These are phyloP conservation scores for Cottoperca gobio DNA, from an alignment of 2,797 vertebrate species.

Conservation along the genomic window DNA sequence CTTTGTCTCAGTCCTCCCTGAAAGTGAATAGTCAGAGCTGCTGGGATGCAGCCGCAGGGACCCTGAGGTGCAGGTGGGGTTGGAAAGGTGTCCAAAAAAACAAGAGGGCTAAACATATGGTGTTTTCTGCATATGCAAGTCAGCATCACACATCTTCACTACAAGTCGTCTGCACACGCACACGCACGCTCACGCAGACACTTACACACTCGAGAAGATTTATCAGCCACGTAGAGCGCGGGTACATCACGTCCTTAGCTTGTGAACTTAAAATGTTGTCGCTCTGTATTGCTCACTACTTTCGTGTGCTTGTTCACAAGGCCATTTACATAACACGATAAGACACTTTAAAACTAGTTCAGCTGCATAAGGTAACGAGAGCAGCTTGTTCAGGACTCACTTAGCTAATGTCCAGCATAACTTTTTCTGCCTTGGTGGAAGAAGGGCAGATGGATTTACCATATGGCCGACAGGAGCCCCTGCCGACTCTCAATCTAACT, in stretches of 20 bases:
- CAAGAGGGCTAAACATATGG: slow-evolving; percentile 62
- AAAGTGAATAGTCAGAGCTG: slow-evolving; percentile 9
- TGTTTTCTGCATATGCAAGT: slow-evolving; percentile 58
- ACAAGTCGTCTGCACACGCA: slow-evolving; percentile 7
- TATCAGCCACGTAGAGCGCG: neutral
- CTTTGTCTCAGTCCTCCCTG: neutral
- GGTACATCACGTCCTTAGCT: slow-evolving; percentile 24
- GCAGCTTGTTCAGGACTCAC: slow-evolving; percentile 38
- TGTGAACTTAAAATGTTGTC: slow-evolving; percentile 21
- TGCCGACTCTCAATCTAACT: slow-evolving; percentile 45
- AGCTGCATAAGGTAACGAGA: slow-evolving; percentile 25
- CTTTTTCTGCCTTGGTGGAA: slow-evolving; percentile 53
- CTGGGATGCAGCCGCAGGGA: slow-evolving; percentile 32
- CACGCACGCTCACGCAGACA: slow-evolving; percentile 20
- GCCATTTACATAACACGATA: slow-evolving; percentile 3
- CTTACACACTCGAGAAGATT: slow-evolving; percentile 21
- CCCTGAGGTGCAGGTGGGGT: slow-evolving; percentile 52
- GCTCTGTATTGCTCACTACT: slow-evolving; percentile 4
- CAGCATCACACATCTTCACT: slow-evolving; percentile 39
- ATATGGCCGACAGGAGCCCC: slow-evolving; percentile 71
- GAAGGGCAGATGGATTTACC: slow-evolving; percentile 74
- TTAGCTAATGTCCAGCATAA: slow-evolving; percentile 45
- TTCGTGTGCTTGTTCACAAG: neutral
- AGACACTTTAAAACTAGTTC: slow-evolving; percentile 23
- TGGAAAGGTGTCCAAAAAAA: slow-evolving; percentile 50